Conservation (phyloP, 1,140 invertebrate species). For the Thaumetopoea pityocampa region DNA sequence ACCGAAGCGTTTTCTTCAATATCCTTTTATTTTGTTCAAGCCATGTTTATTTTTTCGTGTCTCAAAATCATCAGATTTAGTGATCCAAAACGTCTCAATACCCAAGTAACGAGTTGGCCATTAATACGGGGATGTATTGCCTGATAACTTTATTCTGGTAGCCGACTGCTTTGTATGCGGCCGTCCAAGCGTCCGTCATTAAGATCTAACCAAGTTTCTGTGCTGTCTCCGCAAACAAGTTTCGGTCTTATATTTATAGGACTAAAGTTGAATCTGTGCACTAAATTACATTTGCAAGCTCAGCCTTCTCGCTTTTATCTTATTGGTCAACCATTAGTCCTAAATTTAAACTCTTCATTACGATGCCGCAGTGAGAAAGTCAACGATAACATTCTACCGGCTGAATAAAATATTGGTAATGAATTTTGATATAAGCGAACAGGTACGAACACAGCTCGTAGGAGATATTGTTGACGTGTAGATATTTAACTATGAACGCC, state of each 20-base stretch:
- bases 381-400: conserved; percentile 56
- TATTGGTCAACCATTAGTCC: conserved; percentile 74
- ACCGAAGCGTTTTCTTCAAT: too few relatives aligned
- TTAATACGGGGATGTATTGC: conserved; percentile 74
- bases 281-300: conserved; percentile 28
- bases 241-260: conserved; percentile 23
- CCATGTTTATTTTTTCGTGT: conserved; percentile 25
- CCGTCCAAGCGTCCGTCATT: conserved; percentile 68
- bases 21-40: too few relatives aligned
- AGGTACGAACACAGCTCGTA: too few relatives aligned
- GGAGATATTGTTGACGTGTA: conserved; percentile 34
- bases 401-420: conserved; percentile 72
- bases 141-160: conserved; percentile 75
- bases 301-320: conserved; percentile 70
- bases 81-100: conserved; percentile 65
- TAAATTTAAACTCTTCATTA: conserved; percentile 76
- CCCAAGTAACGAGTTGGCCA: conserved; percentile 72
- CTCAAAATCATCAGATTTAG: conserved; percentile 54
- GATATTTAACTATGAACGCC: conserved; percentile 6
- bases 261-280: conserved; percentile 26
- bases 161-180: conserved; percentile 73
- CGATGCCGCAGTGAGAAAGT: conserved; percentile 69
- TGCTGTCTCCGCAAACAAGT: conserved; percentile 15
- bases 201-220: conserved; percentile 37
- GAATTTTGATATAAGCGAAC: conserved; percentile 65